Evolutionary conservation across 2,888 invertebrate species (phyloP).

Genomic region (Cyrtodaria siliqua): DNA sequence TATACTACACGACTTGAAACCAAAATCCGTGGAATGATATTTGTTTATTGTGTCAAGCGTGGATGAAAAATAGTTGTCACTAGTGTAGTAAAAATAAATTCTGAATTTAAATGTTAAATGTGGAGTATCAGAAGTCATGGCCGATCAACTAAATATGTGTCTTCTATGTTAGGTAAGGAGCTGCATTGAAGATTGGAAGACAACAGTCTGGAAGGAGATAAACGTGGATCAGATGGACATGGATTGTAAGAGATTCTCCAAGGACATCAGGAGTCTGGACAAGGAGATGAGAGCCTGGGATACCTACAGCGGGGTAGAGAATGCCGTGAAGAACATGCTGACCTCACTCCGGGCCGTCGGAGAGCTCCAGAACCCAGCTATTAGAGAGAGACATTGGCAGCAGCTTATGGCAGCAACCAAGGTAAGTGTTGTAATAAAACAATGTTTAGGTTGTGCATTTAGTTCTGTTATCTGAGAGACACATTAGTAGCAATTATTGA

Average conservation of each 20-base stretch:
- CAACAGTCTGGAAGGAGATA: constrained; percentile 97
- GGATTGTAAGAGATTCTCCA: constrained; percentile 98
- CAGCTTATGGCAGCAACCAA: constrained; percentile 98
- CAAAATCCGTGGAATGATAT: too few relatives aligned
- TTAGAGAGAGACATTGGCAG: constrained; percentile 98
- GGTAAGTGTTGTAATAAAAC: constrained; percentile 83
- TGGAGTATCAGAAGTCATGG: too few relatives aligned
- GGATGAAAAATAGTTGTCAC: too few relatives aligned
- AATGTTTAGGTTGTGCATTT: too few relatives aligned
- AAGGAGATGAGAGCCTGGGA: constrained; percentile 99
- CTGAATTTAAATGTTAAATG: too few relatives aligned
- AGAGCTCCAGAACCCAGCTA: constrained; percentile 97
- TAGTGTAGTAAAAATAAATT: too few relatives aligned
- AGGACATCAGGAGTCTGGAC: constrained; percentile 90
- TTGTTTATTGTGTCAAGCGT: too few relatives aligned
- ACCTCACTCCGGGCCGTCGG: constrained; percentile 97
- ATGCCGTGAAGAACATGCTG: constrained; percentile 97
- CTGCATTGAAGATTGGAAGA: constrained; percentile 98
- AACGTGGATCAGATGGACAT: constrained; percentile 99
- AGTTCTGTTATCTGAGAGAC: too few relatives aligned
- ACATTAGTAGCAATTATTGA: too few relatives aligned
- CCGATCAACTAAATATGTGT: too few relatives aligned
- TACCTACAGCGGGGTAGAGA: constrained; percentile 94
- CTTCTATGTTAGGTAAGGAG: constrained; percentile 86
- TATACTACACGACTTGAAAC: too few relatives aligned